Percentiles rank a stretch among this genome's conserved stretches.
phyloP scores from a whole-genome alignment of 1,140 invertebrate species.

The Eurosta solidaginis region DNA sequence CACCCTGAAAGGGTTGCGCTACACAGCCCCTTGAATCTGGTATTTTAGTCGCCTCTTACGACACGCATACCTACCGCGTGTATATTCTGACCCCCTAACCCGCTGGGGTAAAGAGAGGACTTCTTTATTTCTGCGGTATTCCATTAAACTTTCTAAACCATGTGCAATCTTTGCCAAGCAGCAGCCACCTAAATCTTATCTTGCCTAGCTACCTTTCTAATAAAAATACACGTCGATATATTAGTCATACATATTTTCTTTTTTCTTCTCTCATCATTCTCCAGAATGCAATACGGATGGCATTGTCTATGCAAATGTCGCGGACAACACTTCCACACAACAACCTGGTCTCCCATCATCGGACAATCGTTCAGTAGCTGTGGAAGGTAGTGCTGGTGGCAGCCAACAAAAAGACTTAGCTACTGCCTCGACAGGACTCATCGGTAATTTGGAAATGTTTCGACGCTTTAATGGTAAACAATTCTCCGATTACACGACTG shows the following conservation, averaged over 20 bases:
- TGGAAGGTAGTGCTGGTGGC: slow-evolving; percentile 13
- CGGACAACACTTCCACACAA: slow-evolving; percentile 42
- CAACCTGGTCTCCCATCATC: slow-evolving; percentile 40
- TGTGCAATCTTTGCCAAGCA: too few species aligned
- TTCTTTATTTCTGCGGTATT: too few species aligned
- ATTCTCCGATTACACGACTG: slow-evolving; percentile 86
- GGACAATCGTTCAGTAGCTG: slow-evolving; percentile 43
- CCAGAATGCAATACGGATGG: slow-evolving; percentile 65
- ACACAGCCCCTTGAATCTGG: too few species aligned
- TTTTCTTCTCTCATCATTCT: neutral
- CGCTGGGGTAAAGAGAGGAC: too few species aligned
- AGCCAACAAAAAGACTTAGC: slow-evolving; percentile 49
- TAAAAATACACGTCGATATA: too few species aligned
- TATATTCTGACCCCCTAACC: too few species aligned
- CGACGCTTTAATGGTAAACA: slow-evolving; percentile 77
- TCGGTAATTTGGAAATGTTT: slow-evolving; percentile 60
- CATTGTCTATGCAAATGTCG: slow-evolving; percentile 64
- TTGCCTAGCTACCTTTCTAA: too few species aligned
- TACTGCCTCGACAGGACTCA: slow-evolving; percentile 52
- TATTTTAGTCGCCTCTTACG: too few species aligned
- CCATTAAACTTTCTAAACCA: too few species aligned
- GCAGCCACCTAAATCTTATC: too few species aligned
- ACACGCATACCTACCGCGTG: too few species aligned
- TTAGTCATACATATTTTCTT: neutral
- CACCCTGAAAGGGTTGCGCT: too few species aligned